Conservation (phyloP, 2,888 invertebrate species). For the Branchellion lobata region DNA sequence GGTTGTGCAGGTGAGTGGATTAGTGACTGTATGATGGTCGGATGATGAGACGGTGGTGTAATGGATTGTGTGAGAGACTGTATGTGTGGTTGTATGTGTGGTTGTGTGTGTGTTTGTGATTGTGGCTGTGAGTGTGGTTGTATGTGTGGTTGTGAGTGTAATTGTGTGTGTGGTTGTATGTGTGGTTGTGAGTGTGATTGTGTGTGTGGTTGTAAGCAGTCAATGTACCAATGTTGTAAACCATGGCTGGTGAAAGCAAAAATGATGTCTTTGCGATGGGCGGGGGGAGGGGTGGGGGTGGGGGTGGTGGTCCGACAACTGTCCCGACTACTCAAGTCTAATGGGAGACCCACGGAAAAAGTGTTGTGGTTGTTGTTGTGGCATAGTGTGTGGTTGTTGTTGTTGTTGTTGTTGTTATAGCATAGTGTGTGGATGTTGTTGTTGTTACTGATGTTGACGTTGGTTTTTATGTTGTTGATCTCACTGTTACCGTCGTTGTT, state of each 20-base stretch:
- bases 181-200: neutral
- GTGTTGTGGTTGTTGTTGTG: neutral
- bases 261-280: slow-evolving; percentile 19
- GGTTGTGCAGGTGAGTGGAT: no score
- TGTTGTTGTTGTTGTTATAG: neutral
- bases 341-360: neutral
- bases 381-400: neutral
- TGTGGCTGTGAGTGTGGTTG: neutral
- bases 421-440: no score
- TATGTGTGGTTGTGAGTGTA: neutral
- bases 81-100: no score
- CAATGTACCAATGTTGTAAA: neutral
- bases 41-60: no score
- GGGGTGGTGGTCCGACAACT: neutral
- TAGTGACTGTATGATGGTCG: no score
- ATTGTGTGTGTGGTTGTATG: neutral
- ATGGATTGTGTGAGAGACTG: no score
- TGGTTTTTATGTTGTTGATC: no score
- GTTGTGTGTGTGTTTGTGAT: no score
- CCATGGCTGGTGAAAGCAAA: neutral
- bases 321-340: neutral
- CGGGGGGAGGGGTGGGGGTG: neutral
- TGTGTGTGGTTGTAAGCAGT: neutral
- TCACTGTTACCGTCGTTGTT: no score
- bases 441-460: no score